Conservation (phyloP, 2,888 invertebrate genomes). For the Hydraecia micacea region DNA sequence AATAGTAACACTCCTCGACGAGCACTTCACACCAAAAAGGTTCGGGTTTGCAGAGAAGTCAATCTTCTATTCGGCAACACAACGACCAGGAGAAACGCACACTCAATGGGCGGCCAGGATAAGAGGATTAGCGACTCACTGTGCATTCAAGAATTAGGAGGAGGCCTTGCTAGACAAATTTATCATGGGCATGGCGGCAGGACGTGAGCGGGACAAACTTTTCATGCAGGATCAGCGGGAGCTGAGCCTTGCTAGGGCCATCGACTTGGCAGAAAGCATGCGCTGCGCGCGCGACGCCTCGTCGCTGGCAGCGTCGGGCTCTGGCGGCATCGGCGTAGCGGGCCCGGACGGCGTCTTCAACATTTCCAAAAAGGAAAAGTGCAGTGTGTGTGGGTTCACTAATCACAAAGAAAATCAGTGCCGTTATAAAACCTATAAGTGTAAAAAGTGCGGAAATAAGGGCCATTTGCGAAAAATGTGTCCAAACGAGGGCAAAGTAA, state of each 20-base stretch:
- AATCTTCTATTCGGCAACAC: background rate
- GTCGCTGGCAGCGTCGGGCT: background rate
- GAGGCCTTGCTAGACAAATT: background rate
- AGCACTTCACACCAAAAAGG: constrained; percentile 1
- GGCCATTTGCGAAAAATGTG: background rate
- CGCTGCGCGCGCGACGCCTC: no score
- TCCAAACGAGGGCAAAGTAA: background rate
- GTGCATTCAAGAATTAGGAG: background rate
- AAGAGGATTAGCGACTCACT: background rate
- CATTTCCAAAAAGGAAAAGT: background rate
- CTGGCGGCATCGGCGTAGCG: background rate
- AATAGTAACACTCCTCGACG: background rate
- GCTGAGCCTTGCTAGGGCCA: no score
- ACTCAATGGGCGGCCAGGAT: constrained; percentile 5
- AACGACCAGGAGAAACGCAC: background rate
- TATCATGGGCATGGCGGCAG: background rate
- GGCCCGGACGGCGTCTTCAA: background rate
- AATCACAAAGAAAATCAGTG: background rate
- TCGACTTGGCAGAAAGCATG: background rate
- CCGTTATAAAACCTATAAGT: background rate
- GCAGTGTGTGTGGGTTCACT: background rate
- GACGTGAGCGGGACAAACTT: background rate
- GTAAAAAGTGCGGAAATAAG: background rate
- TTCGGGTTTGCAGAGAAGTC: background rate
- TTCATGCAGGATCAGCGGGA: background rate